These are phyloP conservation scores for Chaetops frenatus DNA, from an alignment of 2,113 vertebrate species.

Conservation along the genomic window DNA sequence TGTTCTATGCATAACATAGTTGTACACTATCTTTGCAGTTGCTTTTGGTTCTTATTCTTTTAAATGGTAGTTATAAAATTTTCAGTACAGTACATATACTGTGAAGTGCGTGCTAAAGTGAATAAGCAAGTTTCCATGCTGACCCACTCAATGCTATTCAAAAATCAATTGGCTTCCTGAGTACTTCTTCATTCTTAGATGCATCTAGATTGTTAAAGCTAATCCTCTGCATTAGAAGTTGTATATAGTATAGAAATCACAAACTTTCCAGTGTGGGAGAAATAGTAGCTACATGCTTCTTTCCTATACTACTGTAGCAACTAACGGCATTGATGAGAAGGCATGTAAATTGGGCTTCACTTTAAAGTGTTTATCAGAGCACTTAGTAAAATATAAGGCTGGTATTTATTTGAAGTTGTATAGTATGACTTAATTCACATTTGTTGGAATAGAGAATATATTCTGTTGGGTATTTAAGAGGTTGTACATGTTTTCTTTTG, in stretches of 20 bases:
- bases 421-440: slow-evolving; percentile 93
- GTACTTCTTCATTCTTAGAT: slow-evolving; percentile 71
- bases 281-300: slow-evolving; percentile 73
- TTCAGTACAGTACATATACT: slow-evolving; percentile 87
- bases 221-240: slow-evolving; percentile 70
- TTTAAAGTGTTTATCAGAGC: slow-evolving; percentile 85
- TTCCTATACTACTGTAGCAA: slow-evolving; percentile 74
- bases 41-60: slow-evolving; percentile 76
- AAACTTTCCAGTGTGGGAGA: slow-evolving; percentile 58
- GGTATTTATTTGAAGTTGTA: slow-evolving; percentile 98
- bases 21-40: slow-evolving; percentile 88
- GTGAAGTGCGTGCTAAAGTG: slow-evolving; percentile 89
- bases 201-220: slow-evolving; percentile 73
- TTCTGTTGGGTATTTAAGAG: slow-evolving; percentile 97
- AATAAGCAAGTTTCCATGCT: slow-evolving; percentile 82
- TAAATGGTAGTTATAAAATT: slow-evolving; percentile 73
- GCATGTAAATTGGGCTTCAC: slow-evolving; percentile 82
- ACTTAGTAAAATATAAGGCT: slow-evolving; percentile 90
- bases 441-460: slow-evolving; percentile 90
- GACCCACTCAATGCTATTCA: slow-evolving; percentile 76
- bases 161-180: slow-evolving; percentile 72
- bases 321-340: slow-evolving; percentile 75
- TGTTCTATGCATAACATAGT: slow-evolving; percentile 93
- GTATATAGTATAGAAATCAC: slow-evolving; percentile 67
- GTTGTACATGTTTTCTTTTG: slow-evolving; percentile 99